Base-by-base conservation (phyloP, 2,797 vertebrate genomes). In the Staurois parvus region DNA sequence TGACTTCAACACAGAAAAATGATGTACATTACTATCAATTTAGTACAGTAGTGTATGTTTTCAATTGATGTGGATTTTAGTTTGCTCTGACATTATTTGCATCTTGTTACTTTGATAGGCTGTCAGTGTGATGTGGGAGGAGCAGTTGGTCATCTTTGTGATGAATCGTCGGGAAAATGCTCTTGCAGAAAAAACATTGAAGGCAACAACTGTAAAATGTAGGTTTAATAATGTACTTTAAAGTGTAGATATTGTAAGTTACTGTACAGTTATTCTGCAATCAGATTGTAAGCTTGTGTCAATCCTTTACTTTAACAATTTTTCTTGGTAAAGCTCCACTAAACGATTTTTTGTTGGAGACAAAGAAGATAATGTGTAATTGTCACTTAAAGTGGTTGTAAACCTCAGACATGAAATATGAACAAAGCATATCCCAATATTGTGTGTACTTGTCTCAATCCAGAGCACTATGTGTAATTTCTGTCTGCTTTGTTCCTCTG, bases 61-160 rank as follows among this genome's bases (percentile, higher is more conserved):
- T 13, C 13, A 29, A 26, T 66, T 0, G 26, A 13, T 12, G 8
- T 66, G 21, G 21, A 81, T 40, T 40, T 26, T 24, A 34, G 2
- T 34, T 64, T 76, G 66, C 32, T 19, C 40, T 64, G 24, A 30
- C 42, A 13, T 52, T 3, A 26, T 40, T 17, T 72, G 24, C 11
- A 10, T 24, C 69, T 72, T 19, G 88, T 79, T 84, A 45, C 88
- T 85, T 24, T 52, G 81, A 48, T 85, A 99, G 98, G 95, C 76
- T 99, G 98, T 88, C 89, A 42, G 64, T 99, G 98, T 88, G 96
- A 98, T 76, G 42, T 96, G 0, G 98, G 98, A 12, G 97, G 97
- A 17, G 94, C 97, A 0, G 13, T 94, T 8, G 93, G 85, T 85
- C 88, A 67, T 0, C 42, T 24, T 0, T 99, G 98, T 70, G 88